phyloP scores from a whole-genome alignment of 1,140 invertebrate species.

The Apis mellifera region DNA sequence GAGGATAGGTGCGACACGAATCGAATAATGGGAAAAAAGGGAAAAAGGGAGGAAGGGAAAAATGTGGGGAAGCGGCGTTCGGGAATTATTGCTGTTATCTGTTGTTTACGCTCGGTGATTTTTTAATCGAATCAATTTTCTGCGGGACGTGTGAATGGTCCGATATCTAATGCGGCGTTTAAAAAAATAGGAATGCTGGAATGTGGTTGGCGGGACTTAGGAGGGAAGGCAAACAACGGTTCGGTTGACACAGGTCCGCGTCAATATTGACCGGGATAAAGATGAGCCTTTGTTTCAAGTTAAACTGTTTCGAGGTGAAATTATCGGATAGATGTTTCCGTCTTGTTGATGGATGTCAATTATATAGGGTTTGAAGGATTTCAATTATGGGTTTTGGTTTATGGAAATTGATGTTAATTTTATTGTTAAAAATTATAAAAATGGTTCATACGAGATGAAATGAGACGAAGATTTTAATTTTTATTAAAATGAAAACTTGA shows the following conservation, averaged over 20 bases:
- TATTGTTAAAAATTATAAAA: too few species aligned
- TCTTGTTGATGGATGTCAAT: background rate
- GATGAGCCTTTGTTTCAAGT: background rate
- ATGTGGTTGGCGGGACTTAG: background rate
- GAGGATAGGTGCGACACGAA: background rate
- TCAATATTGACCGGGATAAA: constrained; percentile 13
- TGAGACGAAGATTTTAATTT: too few species aligned
- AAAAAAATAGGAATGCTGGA: background rate
- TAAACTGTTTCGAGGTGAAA: background rate
- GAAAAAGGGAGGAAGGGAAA: too few species aligned
- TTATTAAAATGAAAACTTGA: too few species aligned
- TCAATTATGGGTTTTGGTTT: too few species aligned
- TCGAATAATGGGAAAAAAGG: constrained; percentile 28
- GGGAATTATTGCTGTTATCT: constrained; percentile 53
- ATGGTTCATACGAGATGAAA: too few species aligned
- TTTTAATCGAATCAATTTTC: constrained; percentile 52
- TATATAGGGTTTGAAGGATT: too few species aligned
- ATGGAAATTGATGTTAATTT: too few species aligned
- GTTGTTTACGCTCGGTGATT: constrained; percentile 62
- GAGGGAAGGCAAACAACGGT: background rate
- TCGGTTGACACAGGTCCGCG: constrained; percentile 9
- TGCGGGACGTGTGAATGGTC: background rate
- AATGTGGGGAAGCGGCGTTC: constrained; percentile 34
- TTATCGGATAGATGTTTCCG: background rate
- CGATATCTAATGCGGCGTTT: background rate